These are phyloP conservation scores for Bergia sp. DNA, from an alignment of 92 coral and sea anemone genomes.

Conservation along the genomic window DNA sequence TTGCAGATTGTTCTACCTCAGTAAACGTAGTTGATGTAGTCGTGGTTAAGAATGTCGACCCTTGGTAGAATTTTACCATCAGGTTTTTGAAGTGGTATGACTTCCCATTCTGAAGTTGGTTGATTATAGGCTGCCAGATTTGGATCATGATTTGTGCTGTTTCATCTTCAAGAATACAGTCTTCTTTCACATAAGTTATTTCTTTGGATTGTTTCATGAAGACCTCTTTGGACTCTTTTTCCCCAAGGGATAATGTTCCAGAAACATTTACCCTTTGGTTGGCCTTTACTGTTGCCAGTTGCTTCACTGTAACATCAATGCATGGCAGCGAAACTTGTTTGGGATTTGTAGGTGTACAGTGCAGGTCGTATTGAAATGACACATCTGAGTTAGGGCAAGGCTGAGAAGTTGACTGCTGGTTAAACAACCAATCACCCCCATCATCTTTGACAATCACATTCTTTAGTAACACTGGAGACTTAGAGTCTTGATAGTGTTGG, in stretches of 20 bases:
- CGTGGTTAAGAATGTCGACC: constrained; percentile 52
- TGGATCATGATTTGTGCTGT: constrained; percentile 46
- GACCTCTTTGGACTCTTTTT: constrained; percentile 29
- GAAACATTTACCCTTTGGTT: constrained; percentile 41
- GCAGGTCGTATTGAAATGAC: constrained; percentile 28
- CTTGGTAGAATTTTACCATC: constrained; percentile 44
- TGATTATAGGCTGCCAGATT: constrained; percentile 47
- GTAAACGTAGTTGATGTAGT: constrained; percentile 38
- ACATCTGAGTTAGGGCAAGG: constrained; percentile 38
- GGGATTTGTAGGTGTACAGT: constrained; percentile 25
- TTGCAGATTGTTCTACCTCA: constrained; percentile 9
- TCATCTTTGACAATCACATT: constrained; percentile 36
- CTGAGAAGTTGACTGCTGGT: constrained; percentile 45
- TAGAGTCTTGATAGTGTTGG: constrained; percentile 35
- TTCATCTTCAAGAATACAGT: constrained; percentile 45
- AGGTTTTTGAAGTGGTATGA: constrained; percentile 14
- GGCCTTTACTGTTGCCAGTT: constrained; percentile 30
- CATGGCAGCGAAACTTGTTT: not conserved
- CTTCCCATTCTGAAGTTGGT: constrained; percentile 37
- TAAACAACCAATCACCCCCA: constrained; percentile 38
- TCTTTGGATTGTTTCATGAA: constrained; percentile 17
- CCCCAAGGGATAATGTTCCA: constrained; percentile 41
- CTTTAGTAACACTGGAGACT: constrained; percentile 40
- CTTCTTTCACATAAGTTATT: constrained; percentile 49
- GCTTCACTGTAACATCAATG: constrained; percentile 25